Conservation (phyloP, 2,888 invertebrate genomes). For the Dione vanillae region DNA sequence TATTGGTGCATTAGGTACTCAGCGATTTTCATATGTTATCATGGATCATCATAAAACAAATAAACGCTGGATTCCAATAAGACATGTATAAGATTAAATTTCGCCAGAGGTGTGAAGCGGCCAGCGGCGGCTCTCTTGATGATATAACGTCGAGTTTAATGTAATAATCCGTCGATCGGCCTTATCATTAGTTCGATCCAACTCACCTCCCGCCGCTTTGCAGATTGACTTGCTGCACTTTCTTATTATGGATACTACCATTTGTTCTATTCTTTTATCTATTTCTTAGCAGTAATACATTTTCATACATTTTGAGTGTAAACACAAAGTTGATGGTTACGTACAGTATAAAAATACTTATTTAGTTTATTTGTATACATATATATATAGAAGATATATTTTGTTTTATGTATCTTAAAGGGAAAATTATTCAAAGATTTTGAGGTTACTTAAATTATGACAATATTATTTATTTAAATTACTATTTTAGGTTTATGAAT, state of each 20-base stretch:
- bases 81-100: conserved; percentile 55
- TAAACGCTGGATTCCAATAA: conserved; percentile 47
- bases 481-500: not conserved
- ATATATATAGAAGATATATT: too few species aligned
- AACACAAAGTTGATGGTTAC: not conserved
- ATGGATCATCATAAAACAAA: conserved; percentile 32
- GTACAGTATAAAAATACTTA: not conserved
- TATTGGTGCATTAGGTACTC: not conserved
- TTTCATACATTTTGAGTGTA: not conserved
- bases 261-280: conserved; percentile 8
- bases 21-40: not conserved
- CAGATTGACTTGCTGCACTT: conserved; percentile 74
- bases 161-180: conserved; percentile 81
- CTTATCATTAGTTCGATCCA: conserved; percentile 80
- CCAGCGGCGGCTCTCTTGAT: conserved; percentile 55
- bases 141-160: conserved; percentile 73
- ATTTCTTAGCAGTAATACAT: not conserved
- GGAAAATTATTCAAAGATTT: too few species aligned
- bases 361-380: too few species aligned
- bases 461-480: not conserved
- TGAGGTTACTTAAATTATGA: too few species aligned
- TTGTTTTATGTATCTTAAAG: too few species aligned
- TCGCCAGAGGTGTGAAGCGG: conserved; percentile 68
- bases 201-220: conserved; percentile 78
- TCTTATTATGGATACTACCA: conserved; percentile 71